Conservation (phyloP, 2,797 vertebrate genomes). For the Aphelocoma californica region DNA sequence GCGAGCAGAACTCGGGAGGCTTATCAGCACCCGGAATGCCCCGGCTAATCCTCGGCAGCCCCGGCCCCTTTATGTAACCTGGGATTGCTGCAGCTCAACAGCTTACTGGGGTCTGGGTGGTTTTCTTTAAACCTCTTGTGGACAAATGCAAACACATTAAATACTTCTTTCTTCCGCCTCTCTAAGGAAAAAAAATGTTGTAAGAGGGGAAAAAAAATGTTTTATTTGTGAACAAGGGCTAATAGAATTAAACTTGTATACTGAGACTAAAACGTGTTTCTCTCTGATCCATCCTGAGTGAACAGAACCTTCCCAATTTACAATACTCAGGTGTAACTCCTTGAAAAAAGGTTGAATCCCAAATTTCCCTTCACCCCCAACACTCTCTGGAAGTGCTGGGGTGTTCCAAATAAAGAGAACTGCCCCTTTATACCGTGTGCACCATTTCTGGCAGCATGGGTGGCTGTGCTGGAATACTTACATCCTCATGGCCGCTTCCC, state of each 20-base stretch:
- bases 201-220: background rate
- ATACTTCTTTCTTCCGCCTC: background rate
- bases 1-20: background rate
- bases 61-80: slow-evolving; percentile 25
- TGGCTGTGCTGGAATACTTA: background rate
- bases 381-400: background rate
- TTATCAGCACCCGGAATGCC: slow-evolving; percentile 27
- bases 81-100: slow-evolving; percentile 50
- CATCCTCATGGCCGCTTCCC: background rate
- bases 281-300: background rate
- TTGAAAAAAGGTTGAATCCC: background rate
- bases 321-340: background rate
- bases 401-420: background rate
- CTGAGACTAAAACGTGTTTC: background rate
- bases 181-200: background rate
- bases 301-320: background rate
- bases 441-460: background rate
- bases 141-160: background rate
- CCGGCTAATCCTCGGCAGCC: background rate
- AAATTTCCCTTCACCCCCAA: background rate
- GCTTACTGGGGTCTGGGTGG: background rate
- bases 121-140: slow-evolving; percentile 29
- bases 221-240: background rate
- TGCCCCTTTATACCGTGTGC: background rate
- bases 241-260: accelerated